phyloP scores from a whole-genome alignment of 2,113 vertebrate genomes.

The Gambusia holbrooki region DNA sequence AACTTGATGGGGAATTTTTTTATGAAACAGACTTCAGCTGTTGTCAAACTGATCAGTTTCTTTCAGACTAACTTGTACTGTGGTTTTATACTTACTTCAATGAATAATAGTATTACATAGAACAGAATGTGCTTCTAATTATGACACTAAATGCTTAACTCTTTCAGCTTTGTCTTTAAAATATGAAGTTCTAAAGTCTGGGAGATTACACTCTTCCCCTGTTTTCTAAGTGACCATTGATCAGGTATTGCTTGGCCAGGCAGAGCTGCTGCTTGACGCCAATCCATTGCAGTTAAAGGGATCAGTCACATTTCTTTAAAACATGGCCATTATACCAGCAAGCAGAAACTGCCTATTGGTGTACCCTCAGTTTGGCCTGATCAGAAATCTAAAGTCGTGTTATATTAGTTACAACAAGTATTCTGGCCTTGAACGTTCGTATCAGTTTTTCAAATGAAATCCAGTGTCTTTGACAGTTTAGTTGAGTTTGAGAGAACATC shows the following conservation, averaged over 20 bases:
- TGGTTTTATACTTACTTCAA: constrained; percentile 30
- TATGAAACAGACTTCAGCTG: background rate
- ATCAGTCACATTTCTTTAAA: constrained; percentile 67
- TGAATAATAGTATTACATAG: constrained; percentile 51
- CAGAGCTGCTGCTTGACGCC: constrained; percentile 64
- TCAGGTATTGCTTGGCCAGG: constrained; percentile 63
- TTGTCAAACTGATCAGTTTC: background rate
- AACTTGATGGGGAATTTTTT: background rate
- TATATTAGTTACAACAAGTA: constrained; percentile 3
- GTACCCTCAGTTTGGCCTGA: too few relatives aligned
- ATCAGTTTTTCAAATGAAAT: constrained; percentile 36
- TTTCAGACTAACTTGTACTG: constrained; percentile 14
- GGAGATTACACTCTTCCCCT: constrained; percentile 42
- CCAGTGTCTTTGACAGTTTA: constrained; percentile 13
- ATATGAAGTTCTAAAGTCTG: constrained; percentile 13
- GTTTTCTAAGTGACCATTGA: constrained; percentile 72
- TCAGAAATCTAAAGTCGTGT: too few relatives aligned
- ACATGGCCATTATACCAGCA: constrained; percentile 61
- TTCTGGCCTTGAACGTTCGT: constrained; percentile 25
- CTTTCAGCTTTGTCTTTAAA: constrained; percentile 29
- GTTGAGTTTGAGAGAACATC: constrained; percentile 36
- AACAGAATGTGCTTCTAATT: constrained; percentile 59
- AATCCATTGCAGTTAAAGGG: constrained; percentile 56
- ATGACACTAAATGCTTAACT: constrained; percentile 55
- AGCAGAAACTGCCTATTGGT: constrained; percentile 39